Conservation (phyloP, 1,140 invertebrate species). For the Megathymus violae region DNA sequence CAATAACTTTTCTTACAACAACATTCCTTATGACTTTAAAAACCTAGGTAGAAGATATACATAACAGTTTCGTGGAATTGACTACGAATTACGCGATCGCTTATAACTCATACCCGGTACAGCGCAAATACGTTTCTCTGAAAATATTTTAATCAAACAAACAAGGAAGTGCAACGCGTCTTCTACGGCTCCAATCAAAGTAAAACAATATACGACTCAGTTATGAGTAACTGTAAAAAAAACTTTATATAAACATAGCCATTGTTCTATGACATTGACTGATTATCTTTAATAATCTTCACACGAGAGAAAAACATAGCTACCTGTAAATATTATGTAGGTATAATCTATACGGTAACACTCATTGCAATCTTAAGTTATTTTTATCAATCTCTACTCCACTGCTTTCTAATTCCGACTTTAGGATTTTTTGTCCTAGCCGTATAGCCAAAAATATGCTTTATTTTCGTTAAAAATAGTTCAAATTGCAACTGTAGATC, state of each 20-base stretch:
- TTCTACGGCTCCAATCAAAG: background rate
- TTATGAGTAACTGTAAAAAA: conserved; percentile 28
- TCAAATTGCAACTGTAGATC: conserved; percentile 36
- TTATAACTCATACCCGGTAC: too few relatives aligned
- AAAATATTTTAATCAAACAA: too few relatives aligned
- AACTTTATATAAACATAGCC: conserved; percentile 21
- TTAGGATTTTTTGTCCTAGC: conserved; percentile 41
- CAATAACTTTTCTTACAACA: too few relatives aligned
- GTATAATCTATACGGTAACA: conserved; percentile 8
- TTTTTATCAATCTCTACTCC: conserved; percentile 70
- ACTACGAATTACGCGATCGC: too few relatives aligned
- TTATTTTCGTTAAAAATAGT: conserved; percentile 30
- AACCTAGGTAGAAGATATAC: too few relatives aligned
- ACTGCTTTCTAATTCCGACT: conserved; percentile 66
- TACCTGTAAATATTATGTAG: conserved; percentile 25
- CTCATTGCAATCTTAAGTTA: conserved; percentile 35
- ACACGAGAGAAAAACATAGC: conserved; percentile 28
- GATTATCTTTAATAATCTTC: conserved; percentile 33
- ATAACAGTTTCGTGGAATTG: too few relatives aligned
- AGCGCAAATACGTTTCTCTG: too few relatives aligned
- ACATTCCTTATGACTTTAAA: too few relatives aligned
- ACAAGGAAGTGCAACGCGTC: conserved; percentile 6
- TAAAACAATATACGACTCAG: conserved; percentile 5
- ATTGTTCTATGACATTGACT: conserved; percentile 32
- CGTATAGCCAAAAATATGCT: conserved; percentile 33